Evolutionary conservation across 2,888 invertebrate species (phyloP).

Genomic region (Lycophotia porphyrea): DNA sequence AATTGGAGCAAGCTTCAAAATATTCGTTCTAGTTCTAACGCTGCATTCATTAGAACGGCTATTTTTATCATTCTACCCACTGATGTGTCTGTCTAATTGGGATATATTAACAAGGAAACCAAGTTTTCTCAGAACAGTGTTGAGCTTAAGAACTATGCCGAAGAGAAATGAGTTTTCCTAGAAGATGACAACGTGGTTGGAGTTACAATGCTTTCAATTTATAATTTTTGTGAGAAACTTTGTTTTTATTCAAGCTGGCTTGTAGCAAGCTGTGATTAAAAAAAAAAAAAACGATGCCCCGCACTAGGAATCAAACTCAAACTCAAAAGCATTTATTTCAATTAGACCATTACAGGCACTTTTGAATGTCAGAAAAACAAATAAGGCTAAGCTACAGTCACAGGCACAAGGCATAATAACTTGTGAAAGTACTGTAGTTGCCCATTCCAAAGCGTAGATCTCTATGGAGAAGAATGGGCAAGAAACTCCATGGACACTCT

Average conservation of each 20-base stretch:
- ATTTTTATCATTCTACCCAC: slow-evolving; percentile 45
- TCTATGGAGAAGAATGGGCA: no score
- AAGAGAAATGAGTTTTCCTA: slow-evolving; percentile 49
- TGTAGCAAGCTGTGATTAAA: not conserved
- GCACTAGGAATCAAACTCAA: no score
- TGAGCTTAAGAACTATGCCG: slow-evolving; percentile 42
- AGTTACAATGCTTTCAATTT: slow-evolving; percentile 41
- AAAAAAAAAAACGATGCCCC: no score
- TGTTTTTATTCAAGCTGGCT: not conserved
- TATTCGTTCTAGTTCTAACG: slow-evolving; percentile 30
- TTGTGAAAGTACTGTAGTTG: no score
- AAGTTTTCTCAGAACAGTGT: slow-evolving; percentile 44
- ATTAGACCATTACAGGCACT: no score
- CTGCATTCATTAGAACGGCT: slow-evolving; percentile 46
- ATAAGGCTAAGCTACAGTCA: no score
- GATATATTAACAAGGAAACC: slow-evolving; percentile 49
- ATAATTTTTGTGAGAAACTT: slow-evolving; percentile 20
- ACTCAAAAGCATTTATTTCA: no score
- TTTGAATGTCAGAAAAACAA: no score
- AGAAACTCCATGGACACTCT: no score
- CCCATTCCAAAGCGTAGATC: no score
- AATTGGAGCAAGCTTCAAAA: slow-evolving; percentile 33
- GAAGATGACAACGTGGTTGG: slow-evolving; percentile 32
- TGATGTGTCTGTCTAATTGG: slow-evolving; percentile 44
- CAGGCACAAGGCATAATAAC: no score